phyloP scores from a whole-genome alignment of 1,140 invertebrate genomes.

The Drosophila navojoa region DNA sequence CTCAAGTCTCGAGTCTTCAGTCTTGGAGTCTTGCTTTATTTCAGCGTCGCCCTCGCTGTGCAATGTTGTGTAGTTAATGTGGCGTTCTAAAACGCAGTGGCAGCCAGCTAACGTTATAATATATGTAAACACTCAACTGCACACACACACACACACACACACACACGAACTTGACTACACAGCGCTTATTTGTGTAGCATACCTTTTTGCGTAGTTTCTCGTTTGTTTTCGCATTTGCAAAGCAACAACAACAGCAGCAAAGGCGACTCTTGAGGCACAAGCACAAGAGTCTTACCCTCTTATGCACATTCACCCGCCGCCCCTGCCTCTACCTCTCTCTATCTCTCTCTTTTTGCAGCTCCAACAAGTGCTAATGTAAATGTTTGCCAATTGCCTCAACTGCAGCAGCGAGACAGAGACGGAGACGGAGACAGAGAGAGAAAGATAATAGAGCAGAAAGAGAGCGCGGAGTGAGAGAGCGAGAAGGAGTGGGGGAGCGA shows the following conservation, averaged over 20 bases:
- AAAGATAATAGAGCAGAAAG: neutral
- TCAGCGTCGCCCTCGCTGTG: conserved; percentile 36
- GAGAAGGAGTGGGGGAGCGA: neutral
- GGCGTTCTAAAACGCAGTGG: conserved; percentile 74
- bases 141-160: conserved; percentile 32
- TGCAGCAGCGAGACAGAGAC: neutral
- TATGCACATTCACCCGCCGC: neutral
- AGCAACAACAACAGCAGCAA: conserved; percentile 4
- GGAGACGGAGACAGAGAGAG: neutral
- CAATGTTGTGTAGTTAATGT: conserved; percentile 76
- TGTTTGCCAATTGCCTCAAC: conserved; percentile 33
- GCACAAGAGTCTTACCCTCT: conserved; percentile 10
- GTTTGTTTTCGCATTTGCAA: conserved; percentile 67
- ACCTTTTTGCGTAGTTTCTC: conserved; percentile 77
- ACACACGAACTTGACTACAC: conserved; percentile 34
- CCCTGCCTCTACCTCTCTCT: neutral
- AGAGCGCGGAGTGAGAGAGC: neutral
- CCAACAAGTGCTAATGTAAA: conserved; percentile 65
- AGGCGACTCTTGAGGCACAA: neutral
- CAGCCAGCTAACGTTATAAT: conserved; percentile 55
- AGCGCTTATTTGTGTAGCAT: conserved; percentile 70
- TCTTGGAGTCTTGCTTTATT: conserved; percentile 1
- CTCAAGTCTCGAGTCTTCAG: neutral
- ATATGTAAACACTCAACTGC: conserved; percentile 76
- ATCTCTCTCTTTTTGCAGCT: conserved; percentile 22